phyloP scores from a whole-genome alignment of 2,113 vertebrate genomes.

The Phoenicopterus ruber region DNA sequence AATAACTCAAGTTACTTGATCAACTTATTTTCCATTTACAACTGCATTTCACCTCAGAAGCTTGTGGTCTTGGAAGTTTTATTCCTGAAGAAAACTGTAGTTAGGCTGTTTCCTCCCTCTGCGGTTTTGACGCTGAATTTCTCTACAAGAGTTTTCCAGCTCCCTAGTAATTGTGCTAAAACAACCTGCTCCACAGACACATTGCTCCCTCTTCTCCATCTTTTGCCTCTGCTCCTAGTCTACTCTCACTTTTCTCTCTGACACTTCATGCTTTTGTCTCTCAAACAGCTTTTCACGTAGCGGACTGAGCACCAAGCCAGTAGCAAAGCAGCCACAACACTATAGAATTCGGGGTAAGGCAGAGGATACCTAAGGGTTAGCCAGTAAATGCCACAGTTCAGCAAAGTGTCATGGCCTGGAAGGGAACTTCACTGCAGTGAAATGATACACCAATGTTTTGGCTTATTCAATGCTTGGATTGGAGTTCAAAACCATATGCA shows the following conservation, averaged over 20 bases:
- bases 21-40: neutral
- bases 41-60: neutral
- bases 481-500: neutral
- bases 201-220: neutral
- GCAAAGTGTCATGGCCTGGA: too few relatives aligned
- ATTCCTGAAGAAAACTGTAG: neutral
- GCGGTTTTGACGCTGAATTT: neutral
- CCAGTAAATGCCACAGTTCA: neutral
- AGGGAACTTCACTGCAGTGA: neutral
- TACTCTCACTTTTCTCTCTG: neutral
- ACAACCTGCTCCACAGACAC: fast-evolving
- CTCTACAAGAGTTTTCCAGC: neutral
- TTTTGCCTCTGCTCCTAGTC: neutral
- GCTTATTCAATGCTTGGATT: neutral
- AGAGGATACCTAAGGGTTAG: neutral
- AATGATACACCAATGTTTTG: neutral
- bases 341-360: neutral
- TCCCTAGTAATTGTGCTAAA: neutral
- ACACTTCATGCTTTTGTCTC: neutral
- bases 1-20: neutral
- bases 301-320: neutral
- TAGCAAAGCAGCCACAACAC: neutral
- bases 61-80: neutral
- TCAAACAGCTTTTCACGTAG: neutral
- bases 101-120: neutral